phyloP scores from a whole-genome alignment of 1,140 invertebrate genomes.

The Brachionus manjavacas region DNA sequence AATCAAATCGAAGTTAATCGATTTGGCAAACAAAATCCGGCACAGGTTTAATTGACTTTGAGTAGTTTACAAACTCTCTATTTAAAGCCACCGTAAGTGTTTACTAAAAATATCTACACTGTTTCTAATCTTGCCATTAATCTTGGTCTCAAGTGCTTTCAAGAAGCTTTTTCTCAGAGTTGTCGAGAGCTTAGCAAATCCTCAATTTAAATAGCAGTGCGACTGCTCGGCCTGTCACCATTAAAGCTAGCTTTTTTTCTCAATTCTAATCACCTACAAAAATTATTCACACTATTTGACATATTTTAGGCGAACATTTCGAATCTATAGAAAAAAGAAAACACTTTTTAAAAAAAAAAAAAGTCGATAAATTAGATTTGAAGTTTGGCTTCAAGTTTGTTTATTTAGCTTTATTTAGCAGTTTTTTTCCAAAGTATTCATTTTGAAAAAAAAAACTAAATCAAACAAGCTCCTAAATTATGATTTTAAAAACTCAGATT shows the following conservation, averaged over 20 bases:
- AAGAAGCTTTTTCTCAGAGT: not conserved
- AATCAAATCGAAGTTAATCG: not conserved
- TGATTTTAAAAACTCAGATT: not conserved
- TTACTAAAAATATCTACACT: not conserved
- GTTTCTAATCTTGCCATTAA: not conserved
- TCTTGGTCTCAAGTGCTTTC: not conserved
- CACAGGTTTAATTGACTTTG: not conserved
- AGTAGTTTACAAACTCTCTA: not conserved
- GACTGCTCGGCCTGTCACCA: not conserved
- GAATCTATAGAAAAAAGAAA: not conserved
- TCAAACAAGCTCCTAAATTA: not conserved
- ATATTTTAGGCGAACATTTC: not conserved
- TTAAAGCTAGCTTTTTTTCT: not conserved
- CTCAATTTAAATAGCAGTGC: not conserved
- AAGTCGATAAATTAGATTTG: not conserved
- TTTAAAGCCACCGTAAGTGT: not conserved
- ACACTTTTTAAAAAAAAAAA: not conserved
- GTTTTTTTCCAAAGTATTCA: not conserved
- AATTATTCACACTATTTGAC: not conserved
- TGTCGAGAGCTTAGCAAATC: not conserved
- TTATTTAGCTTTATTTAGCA: not conserved
- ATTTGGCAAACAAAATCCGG: not conserved
- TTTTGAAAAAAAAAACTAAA: not conserved
- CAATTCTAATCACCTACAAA: not conserved
- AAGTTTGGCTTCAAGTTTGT: not conserved